Evolutionary conservation across 2,113 vertebrate species (phyloP), one percentile per base, ranked within the genome.

Genomic region (Thomomys bottae): DNA sequence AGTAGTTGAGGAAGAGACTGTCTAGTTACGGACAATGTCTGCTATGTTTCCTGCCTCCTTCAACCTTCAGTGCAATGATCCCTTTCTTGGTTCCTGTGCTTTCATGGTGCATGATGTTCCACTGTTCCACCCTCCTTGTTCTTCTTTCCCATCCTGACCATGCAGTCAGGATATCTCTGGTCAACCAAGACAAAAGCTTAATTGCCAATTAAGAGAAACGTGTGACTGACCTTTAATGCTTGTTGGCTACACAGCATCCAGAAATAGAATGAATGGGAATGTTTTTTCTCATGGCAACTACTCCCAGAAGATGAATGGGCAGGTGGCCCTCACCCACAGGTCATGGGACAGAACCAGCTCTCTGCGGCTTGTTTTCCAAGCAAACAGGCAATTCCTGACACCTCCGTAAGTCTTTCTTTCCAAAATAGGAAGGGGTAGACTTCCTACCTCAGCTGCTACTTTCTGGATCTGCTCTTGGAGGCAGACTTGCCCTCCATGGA

Each of bases 201-300:
- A 97, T 96, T 97, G 95, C 97, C 86, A 83, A 95, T 97, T 96
- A 96, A 96, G 91, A 97, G 95, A 96, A 95, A 90, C 96, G 96
- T 96, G 96, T 96, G 97, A 96, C 94, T 95, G 97, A 97, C 97
- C 97, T 98, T 98, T 97, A 96, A 92, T 96, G 93, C 61, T 85
- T 40, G 57, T 96, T 96, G 85, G 94, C 96, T 93, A 82, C 1
- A 8, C 97, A 93, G 97, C 96, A 96, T 96, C 95, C 0, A 96
- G 24, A 92, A 92, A 90, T 57, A 96, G 94, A 95, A 64, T 66
- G 90, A 95, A 91, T 49, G 45, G 88, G 80, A 94, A 97, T n/a
- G n/a, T 88, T 36, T 94, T 92, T 95, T 95, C 94, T 95, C 94
- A 92, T 0, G 1, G 75, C 26, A 71, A 15, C 80, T 66, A 76